Evolutionary conservation across 2,797 vertebrate genomes (phyloP), one percentile per base, ranked within the genome.

Genomic region (Melanotaenia pygmaea): DNA sequence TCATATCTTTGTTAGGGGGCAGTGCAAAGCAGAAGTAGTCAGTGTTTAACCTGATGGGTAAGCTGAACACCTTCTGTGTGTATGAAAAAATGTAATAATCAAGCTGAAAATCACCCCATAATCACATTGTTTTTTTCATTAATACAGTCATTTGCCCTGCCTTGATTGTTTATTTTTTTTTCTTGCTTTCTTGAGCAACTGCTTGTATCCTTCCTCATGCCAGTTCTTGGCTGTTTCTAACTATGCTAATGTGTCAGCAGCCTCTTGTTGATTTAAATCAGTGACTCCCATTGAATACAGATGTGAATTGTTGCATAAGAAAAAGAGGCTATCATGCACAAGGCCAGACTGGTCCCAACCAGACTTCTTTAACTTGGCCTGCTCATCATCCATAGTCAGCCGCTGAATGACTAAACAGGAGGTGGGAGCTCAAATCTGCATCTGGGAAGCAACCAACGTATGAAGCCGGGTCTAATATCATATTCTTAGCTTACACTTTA

Each of bases 391-490:
- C 67, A 84, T 61, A 80, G 47, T 77, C 56, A 51, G 26, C 68
- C 47, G 18, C 47, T 74, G 75, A 77, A 73, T 65, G 43, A 70
- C 82, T 67, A 73, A 73, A 75, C 53, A 34, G 51, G 65, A 71
- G 9, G 32, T 37, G 56, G 35, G 71, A 59, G 38, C 32, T 63
- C 64, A 53, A 53, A 65, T 66, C 47, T 43, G 22, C 63, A 73
- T 67, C 66, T 74, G 77, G 77, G 85, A 57, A 66, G 26, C 34
- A 59, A 59, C 51, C 61, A 75, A 74, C 32, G 50, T 26, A 26
- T 64, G 26, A n/a, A 40, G 68, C 56, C 61, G 76, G 22, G 28
- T 63, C 74, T 80, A 59, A 68, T 8, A n/a, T 22, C 66, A 56
- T 32, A 20, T 67, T 60, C 71, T 80, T 71, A 64, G 64, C 22